Evolutionary conservation across 2,888 invertebrate species (phyloP), one percentile per base, ranked within the genome.

Genomic region (Galerucella pusilla): DNA sequence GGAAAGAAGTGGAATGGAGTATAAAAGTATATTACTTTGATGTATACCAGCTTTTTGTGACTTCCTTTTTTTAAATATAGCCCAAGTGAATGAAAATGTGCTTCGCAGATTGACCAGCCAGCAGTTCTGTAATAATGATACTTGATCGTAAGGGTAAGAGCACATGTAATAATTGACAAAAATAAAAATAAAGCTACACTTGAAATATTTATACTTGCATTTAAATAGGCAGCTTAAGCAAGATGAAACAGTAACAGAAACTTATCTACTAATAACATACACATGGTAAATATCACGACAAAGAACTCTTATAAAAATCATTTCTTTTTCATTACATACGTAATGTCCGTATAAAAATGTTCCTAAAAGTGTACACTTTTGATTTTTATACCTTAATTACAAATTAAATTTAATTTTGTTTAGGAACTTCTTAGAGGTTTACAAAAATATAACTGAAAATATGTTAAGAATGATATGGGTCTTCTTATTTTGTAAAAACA

Each of bases 381-480:
- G 28, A 61, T 61, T 61, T 35, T 61, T 28, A 35, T 61, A 57
- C 57, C 57, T n/a, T 57, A 57, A 57, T 20, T 57, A 57, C 16
- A 57, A 20, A 57, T 20, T 57, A 6, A 49, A 49, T 49, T 49
- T 14, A 12, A 14, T 49, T 49, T 49, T 57, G 35, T 57, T 10
- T 2, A 57, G 16, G 57, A 20, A 57, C 20, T 57, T 20, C 20
- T 57, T 16, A 20, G 16, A 57, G 16, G 57, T 16, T 20, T 57
- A 10, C 16, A 11, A 59, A 59, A 42, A 42, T 42, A 1, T 42
- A 42, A 42, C 35, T 42, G 9, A 42, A 42, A 42, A 42, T 6
- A 35, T 35, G 35, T 35, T 35, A 35, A 35, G 35, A 35, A 35
- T 35, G 35, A 35, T 35, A 4, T 6, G 5, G 35, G 6, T 35